A percentile compares a stretch with the other conserved stretches of the same genome.
phyloP scores from a whole-genome alignment of 2,888 invertebrate genomes.

The Brassicogethes aeneus region DNA sequence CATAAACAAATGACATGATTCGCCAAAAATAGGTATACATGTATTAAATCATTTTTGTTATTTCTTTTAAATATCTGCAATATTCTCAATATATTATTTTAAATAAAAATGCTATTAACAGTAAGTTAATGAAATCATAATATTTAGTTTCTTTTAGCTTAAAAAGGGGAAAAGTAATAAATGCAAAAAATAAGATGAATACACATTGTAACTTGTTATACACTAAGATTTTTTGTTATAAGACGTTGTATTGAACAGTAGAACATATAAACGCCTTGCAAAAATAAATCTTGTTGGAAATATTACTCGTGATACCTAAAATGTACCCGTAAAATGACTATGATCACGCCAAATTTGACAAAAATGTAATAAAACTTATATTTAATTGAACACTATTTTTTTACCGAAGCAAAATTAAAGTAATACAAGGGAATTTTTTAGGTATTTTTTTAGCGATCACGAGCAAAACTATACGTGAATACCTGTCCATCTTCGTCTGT shows the following conservation, averaged over 20 bases:
- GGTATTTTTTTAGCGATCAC: too few relatives aligned
- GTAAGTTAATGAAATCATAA: background rate
- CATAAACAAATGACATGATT: too few relatives aligned
- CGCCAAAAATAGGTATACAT: too few relatives aligned
- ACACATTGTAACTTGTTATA: background rate
- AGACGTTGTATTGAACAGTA: too few relatives aligned
- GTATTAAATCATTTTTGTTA: too few relatives aligned
- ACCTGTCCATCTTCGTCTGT: constrained; percentile 95
- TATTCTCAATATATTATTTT: background rate
- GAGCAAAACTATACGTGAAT: constrained; percentile 45
- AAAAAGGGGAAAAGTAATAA: background rate
- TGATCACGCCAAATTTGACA: too few relatives aligned
- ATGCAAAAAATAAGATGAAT: background rate
- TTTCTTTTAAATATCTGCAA: too few relatives aligned
- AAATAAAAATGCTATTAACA: background rate
- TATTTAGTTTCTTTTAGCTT: background rate
- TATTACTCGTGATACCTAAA: background rate
- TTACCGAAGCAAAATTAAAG: too few relatives aligned
- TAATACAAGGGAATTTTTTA: too few relatives aligned
- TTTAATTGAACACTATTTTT: too few relatives aligned
- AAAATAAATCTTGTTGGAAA: background rate
- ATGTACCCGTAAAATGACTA: too few relatives aligned
- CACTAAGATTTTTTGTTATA: background rate
- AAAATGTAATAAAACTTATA: background rate
- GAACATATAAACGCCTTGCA: too few relatives aligned